A percentile compares a stretch with the other conserved stretches of the same genome.
These are phyloP conservation scores for Pectinophora gossypiella DNA, from an alignment of 1,140 invertebrate species.

Conservation along the genomic window DNA sequence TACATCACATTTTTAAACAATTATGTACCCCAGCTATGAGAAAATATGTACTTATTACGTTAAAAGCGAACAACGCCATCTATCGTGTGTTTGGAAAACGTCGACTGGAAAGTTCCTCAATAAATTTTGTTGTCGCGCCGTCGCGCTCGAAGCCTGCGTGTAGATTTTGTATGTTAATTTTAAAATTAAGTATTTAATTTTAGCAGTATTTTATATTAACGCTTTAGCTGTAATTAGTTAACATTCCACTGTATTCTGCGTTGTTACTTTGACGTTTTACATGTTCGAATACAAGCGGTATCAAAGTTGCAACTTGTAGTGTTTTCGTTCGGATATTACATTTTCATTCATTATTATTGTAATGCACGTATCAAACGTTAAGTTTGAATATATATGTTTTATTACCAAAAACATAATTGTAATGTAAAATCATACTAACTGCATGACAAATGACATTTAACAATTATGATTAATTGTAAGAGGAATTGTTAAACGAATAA, in stretches of 20 bases:
- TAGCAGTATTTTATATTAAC: constrained; percentile 55
- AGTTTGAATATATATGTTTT: constrained; percentile 32
- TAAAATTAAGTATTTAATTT: constrained; percentile 62
- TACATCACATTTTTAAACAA: too few relatives aligned
- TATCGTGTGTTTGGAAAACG: too few relatives aligned
- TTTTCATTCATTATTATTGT: constrained; percentile 5
- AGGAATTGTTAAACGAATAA: constrained; percentile 31
- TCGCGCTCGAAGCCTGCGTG: constrained; percentile 11
- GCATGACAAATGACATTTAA: constrained; percentile 54
- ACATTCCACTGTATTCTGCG: constrained; percentile 51
- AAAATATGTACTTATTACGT: too few relatives aligned
- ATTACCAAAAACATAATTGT: constrained; percentile 32
- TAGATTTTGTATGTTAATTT: constrained; percentile 45
- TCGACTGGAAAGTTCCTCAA: too few relatives aligned
- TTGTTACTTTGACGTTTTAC: constrained; percentile 5
- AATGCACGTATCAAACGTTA: constrained; percentile 22
- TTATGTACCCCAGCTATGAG: too few relatives aligned
- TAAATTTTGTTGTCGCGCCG: too few relatives aligned
- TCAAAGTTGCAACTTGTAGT: not conserved
- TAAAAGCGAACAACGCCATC: too few relatives aligned
- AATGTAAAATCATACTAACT: constrained; percentile 45
- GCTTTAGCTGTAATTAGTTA: constrained; percentile 54
- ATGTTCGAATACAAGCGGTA: not conserved
- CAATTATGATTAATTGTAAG: constrained; percentile 29
- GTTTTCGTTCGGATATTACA: constrained; percentile 5